Percentiles rank a stretch among this genome's conserved stretches.
These are phyloP conservation scores for Gandaritis pyraliata DNA, from an alignment of 2,888 invertebrate species.

Conservation along the genomic window DNA sequence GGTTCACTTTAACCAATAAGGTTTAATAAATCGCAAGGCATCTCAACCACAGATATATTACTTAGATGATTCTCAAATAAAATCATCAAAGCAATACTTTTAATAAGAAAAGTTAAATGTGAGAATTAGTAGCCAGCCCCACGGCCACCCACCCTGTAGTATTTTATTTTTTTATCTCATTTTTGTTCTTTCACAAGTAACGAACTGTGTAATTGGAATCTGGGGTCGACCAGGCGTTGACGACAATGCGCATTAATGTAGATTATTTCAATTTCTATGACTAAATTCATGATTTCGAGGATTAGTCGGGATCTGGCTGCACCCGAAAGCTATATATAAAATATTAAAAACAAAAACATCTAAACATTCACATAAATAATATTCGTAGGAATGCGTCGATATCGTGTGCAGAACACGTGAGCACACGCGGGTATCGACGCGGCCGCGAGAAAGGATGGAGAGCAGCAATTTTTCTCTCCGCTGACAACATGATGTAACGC, in stretches of 20 bases:
- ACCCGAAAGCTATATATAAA: too few relatives aligned
- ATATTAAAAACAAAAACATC: too few relatives aligned
- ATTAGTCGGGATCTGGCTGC: too few relatives aligned
- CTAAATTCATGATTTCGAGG: too few relatives aligned
- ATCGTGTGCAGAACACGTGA: conserved; percentile 44
- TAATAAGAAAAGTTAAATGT: conserved; percentile 21
- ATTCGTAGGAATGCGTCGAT: too few relatives aligned
- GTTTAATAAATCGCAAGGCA: conserved; percentile 23
- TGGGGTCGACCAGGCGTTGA: conserved; percentile 62
- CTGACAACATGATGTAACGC: conserved; percentile 85
- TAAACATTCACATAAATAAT: too few relatives aligned
- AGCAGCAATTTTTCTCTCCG: conserved; percentile 82
- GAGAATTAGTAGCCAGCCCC: conserved; percentile 30
- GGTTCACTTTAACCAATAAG: conserved; percentile 41
- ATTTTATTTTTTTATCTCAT: conserved; percentile 63
- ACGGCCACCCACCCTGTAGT: conserved; percentile 51
- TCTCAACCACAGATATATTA: conserved; percentile 9
- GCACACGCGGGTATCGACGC: conserved; percentile 50
- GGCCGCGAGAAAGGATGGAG: conserved; percentile 59
- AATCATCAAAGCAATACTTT: conserved; percentile 14
- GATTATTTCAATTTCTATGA: conserved; percentile 27
- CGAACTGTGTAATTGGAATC: conserved; percentile 78
- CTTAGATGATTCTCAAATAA: conserved; percentile 3
- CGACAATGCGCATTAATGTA: conserved; percentile 57
- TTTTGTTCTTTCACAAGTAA: conserved; percentile 74